Evolutionary conservation across 2,113 vertebrate genomes (phyloP), one percentile per base, ranked within the genome.

Genomic region (Ibidorhyncha struthersii): DNA sequence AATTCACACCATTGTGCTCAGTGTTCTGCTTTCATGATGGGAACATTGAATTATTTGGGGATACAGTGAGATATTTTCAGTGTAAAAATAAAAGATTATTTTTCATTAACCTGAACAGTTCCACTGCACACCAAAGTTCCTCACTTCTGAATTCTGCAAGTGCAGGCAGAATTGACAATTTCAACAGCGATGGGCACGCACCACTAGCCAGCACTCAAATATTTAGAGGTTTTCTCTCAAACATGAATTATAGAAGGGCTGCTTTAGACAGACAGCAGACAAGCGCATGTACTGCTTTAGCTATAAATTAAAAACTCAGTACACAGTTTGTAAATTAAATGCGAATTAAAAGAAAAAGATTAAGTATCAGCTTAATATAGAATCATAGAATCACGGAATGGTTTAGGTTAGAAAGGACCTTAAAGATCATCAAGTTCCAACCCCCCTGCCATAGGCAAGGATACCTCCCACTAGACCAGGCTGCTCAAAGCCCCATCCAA

Each of bases 81-180:
- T 59, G 38, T 25, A 67, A 94, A 93, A 92, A 67, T 10, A 71
- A 41, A 70, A 79, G 10, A 38, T 40, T 93, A 67, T 78, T 97
- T 94, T 96, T 77, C 94, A 95, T 87, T 81, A 95, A 89, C 82
- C 74, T 50, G 82, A 83, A 93, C 65, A 81, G 30, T 47, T 84
- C 19, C 36, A 27, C n/a, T 47, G 72, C 55, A 90, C 2, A 1
- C 40, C 45, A 36, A 66, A 82, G 58, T 56, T 59, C 43, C 43
- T 72, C 45, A 40, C 34, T 92, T 93, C 36, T 81, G 56, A 89
- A 73, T 76, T 82, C 61, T 93, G 30, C 66, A 95, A 93, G 50
- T 94, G 88, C 30, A 80, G 53, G 63, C 77, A 97, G 79, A 89
- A 78, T 7, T 59, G 40, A 82, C 82, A 92, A 92, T 66, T 93